Base-by-base conservation (phyloP, 2,888 invertebrate genomes). In the Tyria jacobaeae region DNA sequence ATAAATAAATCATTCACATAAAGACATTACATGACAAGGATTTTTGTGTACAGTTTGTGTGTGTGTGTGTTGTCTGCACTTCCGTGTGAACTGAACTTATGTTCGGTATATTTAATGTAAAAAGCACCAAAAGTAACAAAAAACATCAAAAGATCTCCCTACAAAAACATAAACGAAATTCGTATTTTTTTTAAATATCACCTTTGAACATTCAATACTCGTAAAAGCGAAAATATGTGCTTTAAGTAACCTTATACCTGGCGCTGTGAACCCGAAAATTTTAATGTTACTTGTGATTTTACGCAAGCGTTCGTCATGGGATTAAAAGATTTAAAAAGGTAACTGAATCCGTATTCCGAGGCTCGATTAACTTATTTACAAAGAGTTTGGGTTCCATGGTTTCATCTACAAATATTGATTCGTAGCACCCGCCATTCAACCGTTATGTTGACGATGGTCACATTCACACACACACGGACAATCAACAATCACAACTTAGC, bases 401-500 rank as follows among this genome's bases (percentile, higher is more conserved):
- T 68, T 67, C 65, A 68, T 73, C 68, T 61, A 68, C 80, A 78
- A 83, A 84, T 79, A 83, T 82, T 81, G 77, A 74, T 78, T 73
- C 65, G 70, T 62, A 54, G 69, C 68, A 77, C 70, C 71, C 73
- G 72, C 73, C 70, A 63, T 62, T 65, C 62, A n/a, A 65, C 82
- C 80, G 79, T 73, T 81, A 76, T 71, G 55, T 75, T 64, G 65
- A 77, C 74, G 75, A 59, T 60, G 65, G 48, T 27, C 60, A 54
- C 57, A 54, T 12, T 12, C 60, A 44, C 57, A 55, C 64, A 57
- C 56, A 49, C 48, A 31, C 21, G n/a, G 10, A 27, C 21, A 24
- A 54, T 25, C 48, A 27, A 49, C 48, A n/a, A 49, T 49, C 55
- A 44, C 49, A 24, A 54, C 41, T 53, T 55, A 50, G 44, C 27